Base-by-base conservation (phyloP, 2,797 vertebrate genomes). In the Simalia tracyae region DNA sequence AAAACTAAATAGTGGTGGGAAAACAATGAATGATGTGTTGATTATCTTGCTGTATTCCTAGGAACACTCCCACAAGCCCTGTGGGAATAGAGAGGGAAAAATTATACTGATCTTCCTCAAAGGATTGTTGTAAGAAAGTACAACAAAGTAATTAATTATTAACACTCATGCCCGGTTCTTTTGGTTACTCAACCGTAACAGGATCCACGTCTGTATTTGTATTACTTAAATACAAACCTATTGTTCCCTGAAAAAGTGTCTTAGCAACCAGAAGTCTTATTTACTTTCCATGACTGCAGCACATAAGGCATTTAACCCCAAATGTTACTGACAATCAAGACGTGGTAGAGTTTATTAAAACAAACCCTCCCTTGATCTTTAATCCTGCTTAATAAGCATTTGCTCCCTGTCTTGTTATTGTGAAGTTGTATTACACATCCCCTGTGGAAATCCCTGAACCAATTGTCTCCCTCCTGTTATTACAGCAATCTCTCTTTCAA, bases 381-480 rank as follows among this genome's bases (percentile, higher is more conserved):
- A 68, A 91, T 84, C 87, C 76, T 10, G 36, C 14, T 2, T 56
- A 87, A 84, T 68, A 56, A 90, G 90, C 87, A 57, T 87, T 87
- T 87, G 85, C 85, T 81, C 46, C 28, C 11, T 56, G 46, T 42
- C 89, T 84, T 81, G 89, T 90, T 90, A n/a, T 31, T 19, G 87
- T 57, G n/a, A 92, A 92, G 89, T 87, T 66, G 89, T 57, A 42
- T 36, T 59, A 64, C 57, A n/a, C 59, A 28, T 60, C 66, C 92
- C 84, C 91, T 7, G 61, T 31, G 56, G 36, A 92, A 84, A 89
- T 42, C 36, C 76, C 57, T 90, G 19, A 28, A 36, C 7, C 17
- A 8, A 46, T 42, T n/a, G 31, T 14, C 50, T 10, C 24, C 22
- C 56, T 26, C 36, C 7, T 6, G 2, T 9, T 76, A 87, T 64